phyloP scores from a whole-genome alignment of 2,113 vertebrate genomes.

The Porphyrio hochstetteri region DNA sequence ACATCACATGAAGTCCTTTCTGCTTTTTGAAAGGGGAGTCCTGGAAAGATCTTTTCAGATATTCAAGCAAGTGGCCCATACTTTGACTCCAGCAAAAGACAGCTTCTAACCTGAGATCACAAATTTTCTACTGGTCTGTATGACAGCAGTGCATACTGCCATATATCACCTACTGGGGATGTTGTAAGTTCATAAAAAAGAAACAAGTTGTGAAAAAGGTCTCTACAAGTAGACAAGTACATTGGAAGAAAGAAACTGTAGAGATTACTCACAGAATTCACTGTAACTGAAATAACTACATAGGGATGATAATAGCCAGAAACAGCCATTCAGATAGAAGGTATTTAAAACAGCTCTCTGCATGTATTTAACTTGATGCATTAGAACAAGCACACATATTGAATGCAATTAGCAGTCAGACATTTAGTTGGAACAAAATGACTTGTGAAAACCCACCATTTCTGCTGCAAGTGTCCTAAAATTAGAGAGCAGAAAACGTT shows the following conservation, averaged over 20 bases:
- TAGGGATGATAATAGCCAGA: neutral
- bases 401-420: slow-evolving; percentile 6
- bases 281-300: neutral
- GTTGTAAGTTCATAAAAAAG: neutral
- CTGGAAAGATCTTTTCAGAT: neutral
- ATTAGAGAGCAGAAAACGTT: neutral
- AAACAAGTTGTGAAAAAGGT: neutral
- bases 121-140: neutral
- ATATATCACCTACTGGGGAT: neutral
- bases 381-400: neutral
- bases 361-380: neutral
- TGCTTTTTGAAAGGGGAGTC: neutral
- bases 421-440: neutral
- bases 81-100: neutral
- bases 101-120: neutral
- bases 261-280: neutral
- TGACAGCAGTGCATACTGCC: neutral
- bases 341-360: neutral
- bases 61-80: neutral
- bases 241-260: neutral
- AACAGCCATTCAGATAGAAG: neutral
- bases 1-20: neutral
- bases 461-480: neutral
- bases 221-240: neutral
- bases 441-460: neutral